Conservation (phyloP, 2,113 vertebrate genomes). For the Jacana jacana region DNA sequence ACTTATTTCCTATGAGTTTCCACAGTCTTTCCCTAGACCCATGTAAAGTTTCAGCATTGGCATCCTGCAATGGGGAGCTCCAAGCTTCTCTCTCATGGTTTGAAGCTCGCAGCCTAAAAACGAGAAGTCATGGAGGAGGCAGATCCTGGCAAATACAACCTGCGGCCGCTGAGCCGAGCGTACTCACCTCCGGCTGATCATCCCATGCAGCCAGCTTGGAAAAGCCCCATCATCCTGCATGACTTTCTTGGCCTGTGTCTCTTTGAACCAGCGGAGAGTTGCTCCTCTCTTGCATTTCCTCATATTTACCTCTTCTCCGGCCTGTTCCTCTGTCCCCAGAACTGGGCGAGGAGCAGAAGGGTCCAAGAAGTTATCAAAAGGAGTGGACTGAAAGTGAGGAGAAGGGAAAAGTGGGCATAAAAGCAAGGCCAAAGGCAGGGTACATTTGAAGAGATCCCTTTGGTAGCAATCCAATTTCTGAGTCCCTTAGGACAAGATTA, state of each 20-base stretch:
- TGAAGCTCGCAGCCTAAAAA: neutral
- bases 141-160: neutral
- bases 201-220: conserved; percentile 79
- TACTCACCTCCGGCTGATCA: conserved; percentile 76
- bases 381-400: conserved; percentile 64
- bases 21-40: neutral
- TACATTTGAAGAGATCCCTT: neutral
- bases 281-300: conserved; percentile 67
- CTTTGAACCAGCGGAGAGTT: conserved; percentile 77
- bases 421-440: neutral
- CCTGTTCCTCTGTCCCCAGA: neutral
- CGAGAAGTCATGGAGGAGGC: neutral
- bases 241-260: conserved; percentile 76
- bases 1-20: neutral
- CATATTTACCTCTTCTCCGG: conserved; percentile 42
- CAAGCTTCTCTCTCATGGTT: neutral
- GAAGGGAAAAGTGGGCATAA: neutral
- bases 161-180: neutral
- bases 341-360: neutral
- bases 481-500: neutral
- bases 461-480: neutral
- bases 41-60: neutral
- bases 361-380: conserved; percentile 74
- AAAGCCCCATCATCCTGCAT: conserved; percentile 69
- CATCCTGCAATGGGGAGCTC: neutral